Evolutionary conservation across 1,140 invertebrate genomes (phyloP).

Genomic region (Pseudomyrmex dendroicus): DNA sequence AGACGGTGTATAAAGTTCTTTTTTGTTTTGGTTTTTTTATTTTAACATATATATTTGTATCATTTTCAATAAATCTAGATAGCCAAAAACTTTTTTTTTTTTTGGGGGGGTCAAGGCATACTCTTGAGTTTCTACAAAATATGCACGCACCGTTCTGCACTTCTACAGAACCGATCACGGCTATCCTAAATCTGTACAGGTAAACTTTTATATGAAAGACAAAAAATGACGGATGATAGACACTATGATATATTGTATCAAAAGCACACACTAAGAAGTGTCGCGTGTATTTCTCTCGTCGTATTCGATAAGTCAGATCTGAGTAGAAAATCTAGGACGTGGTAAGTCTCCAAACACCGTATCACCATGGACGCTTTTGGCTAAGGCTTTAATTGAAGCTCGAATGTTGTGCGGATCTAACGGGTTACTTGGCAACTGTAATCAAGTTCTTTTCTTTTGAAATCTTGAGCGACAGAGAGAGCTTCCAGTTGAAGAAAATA

Average conservation of each 20-base stretch:
- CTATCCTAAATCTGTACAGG: conserved; percentile 63
- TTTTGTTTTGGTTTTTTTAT: background rate
- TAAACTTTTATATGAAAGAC: conserved; percentile 64
- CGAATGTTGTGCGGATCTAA: conserved; percentile 90
- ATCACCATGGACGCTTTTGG: conserved; percentile 94
- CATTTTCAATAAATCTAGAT: conserved; percentile 37
- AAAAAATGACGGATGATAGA: conserved; percentile 67
- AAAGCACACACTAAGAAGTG: conserved; percentile 39
- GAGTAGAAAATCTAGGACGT: conserved; percentile 91
- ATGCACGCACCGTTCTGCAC: conserved; percentile 51
- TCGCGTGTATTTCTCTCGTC: conserved; percentile 32
- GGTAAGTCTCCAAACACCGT: conserved; percentile 93
- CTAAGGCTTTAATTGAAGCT: conserved; percentile 94
- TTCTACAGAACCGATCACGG: conserved; percentile 37
- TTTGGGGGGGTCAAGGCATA: conserved; percentile 42
- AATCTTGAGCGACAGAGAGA: no score
- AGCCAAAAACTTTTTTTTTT: conserved; percentile 20
- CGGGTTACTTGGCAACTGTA: conserved; percentile 77
- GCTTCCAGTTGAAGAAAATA: no score
- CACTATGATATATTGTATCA: conserved; percentile 58
- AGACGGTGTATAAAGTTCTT: conserved; percentile 53
- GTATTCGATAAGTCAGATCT: conserved; percentile 87
- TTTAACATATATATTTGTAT: background rate
- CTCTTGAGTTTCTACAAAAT: conserved; percentile 65
- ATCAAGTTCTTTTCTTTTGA: conserved; percentile 18